Base-by-base conservation (phyloP, 2,888 invertebrate genomes). In the Orthosia cruda region DNA sequence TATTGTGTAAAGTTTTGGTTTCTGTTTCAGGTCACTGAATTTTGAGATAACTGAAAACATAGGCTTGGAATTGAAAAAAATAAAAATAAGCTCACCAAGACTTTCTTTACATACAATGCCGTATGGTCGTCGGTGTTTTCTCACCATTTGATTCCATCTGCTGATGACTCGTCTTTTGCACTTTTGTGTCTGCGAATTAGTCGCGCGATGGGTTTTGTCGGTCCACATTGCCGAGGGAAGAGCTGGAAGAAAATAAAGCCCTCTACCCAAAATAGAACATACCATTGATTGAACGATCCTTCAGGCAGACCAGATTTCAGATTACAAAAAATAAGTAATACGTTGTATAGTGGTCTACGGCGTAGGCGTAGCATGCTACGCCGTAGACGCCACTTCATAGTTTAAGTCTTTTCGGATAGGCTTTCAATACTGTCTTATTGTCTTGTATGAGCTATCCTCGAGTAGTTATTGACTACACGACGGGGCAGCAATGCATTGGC, bases 311-410 rank as follows among this genome's bases (percentile, higher is more conserved):
- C 0, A 49, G 32, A 3, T 47, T 32, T 9, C 0, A 1, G 1
- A 32, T 49, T 12, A 5, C 49, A 58, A 45, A 23, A 18, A 59
- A 11, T 16, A 71, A 40, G 15, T 40, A 40, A 0, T 68, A 5
- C 13, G 18, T 45, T 23, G 23, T 40, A 3, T 15, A 18, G 15
- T 18, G 18, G 52, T 49, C 80, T 75, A 75, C 75, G 75, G 20
- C 76, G 57, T 81, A 74, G 75, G 50, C 12, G 18, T 23, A 69
- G 5, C 3, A 9, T 4, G 54, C 80, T 75, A 80, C 75, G 80
- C 9, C 75, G 80, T 80, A 80, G 74, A 59, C 20, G n/a, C 0
- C 1, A 26, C 1, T 70, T 45, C 3, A 7, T 45, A 50, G 16
- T 50, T 68, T 16, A 13, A 16, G 1, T 18, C 0, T 40, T 52